These are phyloP conservation scores for Apogon hyalosoma DNA, from an alignment of 2,797 vertebrate species.

Conservation along the genomic window DNA sequence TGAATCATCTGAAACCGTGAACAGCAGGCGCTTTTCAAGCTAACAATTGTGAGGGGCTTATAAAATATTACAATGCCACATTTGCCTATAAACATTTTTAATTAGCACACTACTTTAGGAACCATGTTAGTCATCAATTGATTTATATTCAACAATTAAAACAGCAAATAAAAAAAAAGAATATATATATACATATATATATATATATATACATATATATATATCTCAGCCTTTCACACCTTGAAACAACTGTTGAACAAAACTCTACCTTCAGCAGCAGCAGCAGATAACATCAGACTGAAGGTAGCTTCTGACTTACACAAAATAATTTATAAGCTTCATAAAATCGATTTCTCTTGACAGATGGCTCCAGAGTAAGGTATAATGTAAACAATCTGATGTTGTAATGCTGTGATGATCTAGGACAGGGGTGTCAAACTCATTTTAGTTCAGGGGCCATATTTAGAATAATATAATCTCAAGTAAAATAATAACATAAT, in stretches of 20 bases:
- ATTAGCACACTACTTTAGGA: constrained; percentile 47
- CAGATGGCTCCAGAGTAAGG: not conserved
- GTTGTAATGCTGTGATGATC: constrained; percentile 22
- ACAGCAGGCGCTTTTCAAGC: constrained; percentile 44
- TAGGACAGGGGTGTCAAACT: too few species aligned
- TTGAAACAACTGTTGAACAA: constrained; percentile 27
- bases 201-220: too few species aligned
- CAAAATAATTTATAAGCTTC: constrained; percentile 28
- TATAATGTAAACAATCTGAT: constrained; percentile 13
- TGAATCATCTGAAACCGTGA: constrained; percentile 49
- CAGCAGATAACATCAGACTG: not conserved
- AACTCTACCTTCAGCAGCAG: not conserved
- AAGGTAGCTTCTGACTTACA: constrained; percentile 9
- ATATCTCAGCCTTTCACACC: not conserved
- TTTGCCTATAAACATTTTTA: constrained; percentile 53
- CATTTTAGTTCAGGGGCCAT: too few species aligned
- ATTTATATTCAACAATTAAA: constrained; percentile 55
- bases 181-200: too few species aligned
- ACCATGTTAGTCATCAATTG: constrained; percentile 36
- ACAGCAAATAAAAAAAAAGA: constrained; percentile 23
- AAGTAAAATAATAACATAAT: too few species aligned
- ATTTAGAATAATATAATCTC: too few species aligned
- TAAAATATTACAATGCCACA: constrained; percentile 56
- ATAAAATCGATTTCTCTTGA: constrained; percentile 19
- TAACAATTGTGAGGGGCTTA: constrained; percentile 41